These are phyloP conservation scores for Entosphenus tridentatus DNA, from an alignment of 2,113 vertebrate species.

Conservation along the genomic window DNA sequence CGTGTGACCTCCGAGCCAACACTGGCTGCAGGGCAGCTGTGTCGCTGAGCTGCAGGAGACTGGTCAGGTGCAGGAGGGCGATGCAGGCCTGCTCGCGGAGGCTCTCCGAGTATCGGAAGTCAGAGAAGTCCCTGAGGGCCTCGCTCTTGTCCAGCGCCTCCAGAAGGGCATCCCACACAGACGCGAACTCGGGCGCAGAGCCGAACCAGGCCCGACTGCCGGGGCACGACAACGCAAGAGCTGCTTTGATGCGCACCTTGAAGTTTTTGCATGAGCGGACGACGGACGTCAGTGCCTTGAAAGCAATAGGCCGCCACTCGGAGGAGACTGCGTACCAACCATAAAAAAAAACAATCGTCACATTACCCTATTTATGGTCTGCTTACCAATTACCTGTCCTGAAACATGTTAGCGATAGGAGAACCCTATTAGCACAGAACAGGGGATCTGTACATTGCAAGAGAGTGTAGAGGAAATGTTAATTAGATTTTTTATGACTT, in stretches of 20 bases:
- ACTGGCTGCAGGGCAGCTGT: not conserved
- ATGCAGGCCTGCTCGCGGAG: slow-evolving; percentile 50
- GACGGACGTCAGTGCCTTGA: slow-evolving; percentile 39
- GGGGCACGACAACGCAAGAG: slow-evolving; percentile 51
- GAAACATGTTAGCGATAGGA: no score
- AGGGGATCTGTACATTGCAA: no score
- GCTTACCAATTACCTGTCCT: no score
- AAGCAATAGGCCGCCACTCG: slow-evolving; percentile 45
- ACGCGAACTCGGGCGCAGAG: slow-evolving; percentile 26
- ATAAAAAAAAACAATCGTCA: not conserved
- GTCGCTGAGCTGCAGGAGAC: slow-evolving; percentile 14
- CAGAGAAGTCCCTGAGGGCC: slow-evolving; percentile 60
- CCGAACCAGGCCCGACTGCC: slow-evolving; percentile 36
- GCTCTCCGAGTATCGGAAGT: slow-evolving; percentile 75
- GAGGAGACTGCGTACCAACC: slow-evolving; percentile 30
- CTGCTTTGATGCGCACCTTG: slow-evolving; percentile 81
- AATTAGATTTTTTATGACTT: no score
- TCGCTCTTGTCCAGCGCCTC: slow-evolving; percentile 53
- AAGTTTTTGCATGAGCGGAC: slow-evolving; percentile 86
- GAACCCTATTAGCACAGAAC: no score
- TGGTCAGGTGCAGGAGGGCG: slow-evolving; percentile 49
- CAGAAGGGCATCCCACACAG: slow-evolving; percentile 51
- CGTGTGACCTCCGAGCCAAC: not conserved
- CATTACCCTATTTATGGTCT: no score
- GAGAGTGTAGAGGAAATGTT: no score